Evolutionary conservation across 1,140 invertebrate genomes (phyloP).

Genomic region (Rhyacophila brunnea): DNA sequence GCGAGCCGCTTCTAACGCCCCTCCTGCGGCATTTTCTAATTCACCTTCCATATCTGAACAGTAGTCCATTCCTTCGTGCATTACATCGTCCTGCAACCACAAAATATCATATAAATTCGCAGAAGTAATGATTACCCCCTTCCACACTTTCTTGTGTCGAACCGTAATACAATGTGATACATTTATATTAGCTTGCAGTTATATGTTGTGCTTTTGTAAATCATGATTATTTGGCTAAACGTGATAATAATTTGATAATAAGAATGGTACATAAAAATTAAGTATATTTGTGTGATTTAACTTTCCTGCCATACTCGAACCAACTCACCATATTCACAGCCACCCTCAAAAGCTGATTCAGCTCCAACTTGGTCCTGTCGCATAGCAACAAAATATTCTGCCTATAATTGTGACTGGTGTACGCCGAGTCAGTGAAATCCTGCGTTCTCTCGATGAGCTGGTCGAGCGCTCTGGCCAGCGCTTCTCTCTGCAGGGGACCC

Average conservation of each 20-base stretch:
- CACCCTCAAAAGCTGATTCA: conserved; percentile 82
- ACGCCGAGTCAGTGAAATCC: conserved; percentile 99
- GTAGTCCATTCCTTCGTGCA: conserved; percentile 43
- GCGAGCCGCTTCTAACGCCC: conserved; percentile 48
- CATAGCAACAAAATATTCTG: conserved; percentile 92
- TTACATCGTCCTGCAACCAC: conserved; percentile 32
- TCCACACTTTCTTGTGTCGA: too few species aligned
- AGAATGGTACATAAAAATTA: too few species aligned
- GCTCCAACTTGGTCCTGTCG: conserved; percentile 81
- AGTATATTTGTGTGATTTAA: too few species aligned
- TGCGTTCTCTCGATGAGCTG: conserved; percentile 92
- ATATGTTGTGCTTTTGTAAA: too few species aligned
- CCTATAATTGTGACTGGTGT: conserved; percentile 94
- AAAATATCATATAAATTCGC: too few species aligned
- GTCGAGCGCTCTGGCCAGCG: conserved; percentile 81
- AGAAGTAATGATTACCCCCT: too few species aligned
- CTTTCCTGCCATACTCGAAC: too few species aligned
- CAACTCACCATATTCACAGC: conserved; percentile 78
- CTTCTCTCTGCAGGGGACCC: conserved; percentile 66
- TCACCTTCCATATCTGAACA: conserved; percentile 49
- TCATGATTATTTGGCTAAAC: too few species aligned
- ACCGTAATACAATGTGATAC: too few species aligned
- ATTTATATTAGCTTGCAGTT: too few species aligned
- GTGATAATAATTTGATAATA: too few species aligned
- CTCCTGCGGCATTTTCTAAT: conserved; percentile 48